Evolutionary conservation across 2,888 invertebrate genomes (phyloP).

Genomic region (Didymodactylos carnosus): DNA sequence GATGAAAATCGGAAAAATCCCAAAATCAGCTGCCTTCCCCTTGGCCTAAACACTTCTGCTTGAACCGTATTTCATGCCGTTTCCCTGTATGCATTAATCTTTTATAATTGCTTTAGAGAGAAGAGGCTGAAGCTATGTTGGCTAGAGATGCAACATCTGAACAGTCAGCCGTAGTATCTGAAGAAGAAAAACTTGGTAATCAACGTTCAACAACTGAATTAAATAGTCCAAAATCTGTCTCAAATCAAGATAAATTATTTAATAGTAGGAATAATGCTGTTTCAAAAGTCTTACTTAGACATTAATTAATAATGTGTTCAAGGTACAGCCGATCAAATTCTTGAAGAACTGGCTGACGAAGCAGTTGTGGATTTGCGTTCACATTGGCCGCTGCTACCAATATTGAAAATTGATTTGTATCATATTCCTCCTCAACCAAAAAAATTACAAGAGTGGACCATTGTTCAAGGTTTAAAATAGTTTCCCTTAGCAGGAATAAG

Average conservation of each 20-base stretch:
- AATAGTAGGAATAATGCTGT: neutral
- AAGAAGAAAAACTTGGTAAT: neutral
- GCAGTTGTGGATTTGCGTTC: slow-evolving; percentile 10
- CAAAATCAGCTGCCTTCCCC: no score
- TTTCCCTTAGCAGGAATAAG: neutral
- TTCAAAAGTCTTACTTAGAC: no score
- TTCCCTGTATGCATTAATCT: no score
- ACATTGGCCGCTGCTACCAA: slow-evolving; percentile 1
- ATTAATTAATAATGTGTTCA: neutral
- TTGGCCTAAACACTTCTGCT: no score
- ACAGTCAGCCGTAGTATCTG: neutral
- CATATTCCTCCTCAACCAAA: slow-evolving; percentile 33
- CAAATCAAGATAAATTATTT: neutral
- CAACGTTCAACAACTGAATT: neutral
- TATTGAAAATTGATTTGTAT: slow-evolving; percentile 24
- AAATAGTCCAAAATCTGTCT: neutral
- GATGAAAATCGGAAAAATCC: no score
- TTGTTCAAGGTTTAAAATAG: slow-evolving; percentile 22
- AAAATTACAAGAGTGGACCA: slow-evolving; percentile 24
- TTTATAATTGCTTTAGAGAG: neutral
- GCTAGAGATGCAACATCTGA: neutral
- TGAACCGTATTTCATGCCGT: no score
- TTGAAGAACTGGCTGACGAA: slow-evolving; percentile 11
- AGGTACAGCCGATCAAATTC: neutral
- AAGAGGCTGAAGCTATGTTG: neutral